Evolutionary conservation across 2,797 vertebrate species (phyloP), one percentile per base, ranked within the genome.

Genomic region (Podarcis siculus): DNA sequence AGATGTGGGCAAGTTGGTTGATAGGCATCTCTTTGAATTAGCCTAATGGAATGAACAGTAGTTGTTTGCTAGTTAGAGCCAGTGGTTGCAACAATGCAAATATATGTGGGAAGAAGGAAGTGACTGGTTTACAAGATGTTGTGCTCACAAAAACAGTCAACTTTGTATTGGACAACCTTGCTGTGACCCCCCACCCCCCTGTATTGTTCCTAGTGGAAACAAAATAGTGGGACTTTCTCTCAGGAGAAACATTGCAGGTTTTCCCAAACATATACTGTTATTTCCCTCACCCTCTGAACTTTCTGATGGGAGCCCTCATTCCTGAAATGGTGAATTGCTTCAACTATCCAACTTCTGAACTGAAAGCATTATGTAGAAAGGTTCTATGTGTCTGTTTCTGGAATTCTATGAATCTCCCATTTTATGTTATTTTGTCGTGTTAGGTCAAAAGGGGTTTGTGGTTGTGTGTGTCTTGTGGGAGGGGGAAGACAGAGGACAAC

Each of bases 401-500:
- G 87, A 82, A 80, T 25, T 2, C 86, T 75, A 4, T 25, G 83
- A 83, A n/a, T 91, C 89, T 85, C 84, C 77, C 79, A 87, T 45
- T 77, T 9, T 75, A 37, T 75, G 15, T 64, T 23, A 80, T 80
- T 61, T 61, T 30, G 77, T 37, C 49, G 15, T 13, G 49, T 55
- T 55, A 55, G 49, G 49, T 55, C 2, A 55, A 55, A 55, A 55
- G 49, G 49, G 12, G 49, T 55, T 55, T 55, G 13, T 55, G 49
- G 49, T 55, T 55, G 49, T 55, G 49, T 55, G 49, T 55, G 49
- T 15, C 3, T 49, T 49, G 49, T 49, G 49, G 49, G 42, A 42
- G 42, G 42, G 8, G 42, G 13, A 49, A 79, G 49, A 79, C 2
- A 79, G 15, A 49, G 76, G 30, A 49, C n/a, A n/a, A 13, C 42